Conservation (phyloP, 2,888 invertebrate genomes). For the Phengaris arion region DNA sequence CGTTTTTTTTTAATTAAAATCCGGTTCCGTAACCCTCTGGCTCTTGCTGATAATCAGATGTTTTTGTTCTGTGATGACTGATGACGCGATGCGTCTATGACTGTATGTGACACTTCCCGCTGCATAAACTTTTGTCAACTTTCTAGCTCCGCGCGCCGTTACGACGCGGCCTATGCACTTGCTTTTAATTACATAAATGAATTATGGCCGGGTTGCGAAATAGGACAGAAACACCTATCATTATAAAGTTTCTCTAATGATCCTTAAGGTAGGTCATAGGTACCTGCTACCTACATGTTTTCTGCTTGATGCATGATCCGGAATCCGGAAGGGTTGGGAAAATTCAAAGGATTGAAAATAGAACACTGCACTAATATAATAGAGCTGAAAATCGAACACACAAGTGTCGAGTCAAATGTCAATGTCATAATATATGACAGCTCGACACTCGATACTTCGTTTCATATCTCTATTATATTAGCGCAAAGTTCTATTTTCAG, state of each 20-base stretch:
- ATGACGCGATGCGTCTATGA: neutral
- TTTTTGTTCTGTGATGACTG: neutral
- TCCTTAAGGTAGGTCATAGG: neutral
- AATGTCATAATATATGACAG: too few species aligned
- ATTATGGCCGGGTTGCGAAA: slow-evolving; percentile 19
- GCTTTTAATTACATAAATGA: slow-evolving; percentile 32
- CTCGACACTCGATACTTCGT: too few species aligned
- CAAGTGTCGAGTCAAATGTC: too few species aligned
- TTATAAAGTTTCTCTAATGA: neutral
- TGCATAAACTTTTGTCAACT: slow-evolving; percentile 1
- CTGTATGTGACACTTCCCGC: slow-evolving; percentile 4
- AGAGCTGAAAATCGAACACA: too few species aligned
- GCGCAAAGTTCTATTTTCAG: too few species aligned
- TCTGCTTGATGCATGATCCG: too few species aligned
- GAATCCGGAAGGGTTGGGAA: too few species aligned
- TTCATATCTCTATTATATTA: too few species aligned
- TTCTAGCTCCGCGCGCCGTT: slow-evolving; percentile 5
- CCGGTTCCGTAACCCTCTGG: neutral
- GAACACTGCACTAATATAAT: too few species aligned
- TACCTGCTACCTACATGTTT: too few species aligned
- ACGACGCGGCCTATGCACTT: slow-evolving; percentile 31
- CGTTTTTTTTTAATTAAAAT: neutral
- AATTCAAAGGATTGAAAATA: too few species aligned
- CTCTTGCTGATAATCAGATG: neutral
- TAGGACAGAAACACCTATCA: neutral